These are phyloP conservation scores for Cranoglanis bouderius DNA, from an alignment of 2,113 vertebrate species.

Conservation along the genomic window DNA sequence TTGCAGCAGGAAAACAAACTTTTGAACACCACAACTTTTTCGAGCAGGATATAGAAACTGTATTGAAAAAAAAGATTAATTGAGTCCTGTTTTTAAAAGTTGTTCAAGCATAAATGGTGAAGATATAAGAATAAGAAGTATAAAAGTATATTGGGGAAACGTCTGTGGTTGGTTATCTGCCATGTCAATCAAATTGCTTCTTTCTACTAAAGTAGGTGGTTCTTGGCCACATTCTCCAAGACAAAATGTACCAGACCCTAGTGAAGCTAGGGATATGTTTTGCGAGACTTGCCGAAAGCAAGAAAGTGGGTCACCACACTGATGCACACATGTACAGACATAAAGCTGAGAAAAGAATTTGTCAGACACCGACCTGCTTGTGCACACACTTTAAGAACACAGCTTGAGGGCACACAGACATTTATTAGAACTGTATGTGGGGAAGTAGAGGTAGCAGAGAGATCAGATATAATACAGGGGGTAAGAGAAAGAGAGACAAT, in stretches of 20 bases:
- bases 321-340: conserved; percentile 18
- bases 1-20: neutral
- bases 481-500: neutral
- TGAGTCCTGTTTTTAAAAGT: neutral
- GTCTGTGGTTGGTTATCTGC: neutral
- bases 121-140: neutral
- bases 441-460: neutral
- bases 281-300: conserved; percentile 24
- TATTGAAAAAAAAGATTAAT: neutral
- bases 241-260: neutral
- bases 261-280: neutral
- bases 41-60: neutral
- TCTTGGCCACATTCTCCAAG: neutral
- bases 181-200: neutral
- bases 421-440: conserved; percentile 14
- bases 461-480: neutral
- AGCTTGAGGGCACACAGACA: conserved; percentile 27
- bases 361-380: no score
- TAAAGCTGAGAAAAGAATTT: conserved; percentile 20
- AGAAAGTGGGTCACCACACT: neutral
- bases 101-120: neutral
- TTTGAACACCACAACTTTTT: neutral
- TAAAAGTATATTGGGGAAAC: neutral
- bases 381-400: conserved; percentile 19
- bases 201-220: neutral